Evolutionary conservation across 1,140 invertebrate genomes (phyloP), one percentile per base, ranked within the genome.

Genomic region (Trichonephila clavipes): DNA sequence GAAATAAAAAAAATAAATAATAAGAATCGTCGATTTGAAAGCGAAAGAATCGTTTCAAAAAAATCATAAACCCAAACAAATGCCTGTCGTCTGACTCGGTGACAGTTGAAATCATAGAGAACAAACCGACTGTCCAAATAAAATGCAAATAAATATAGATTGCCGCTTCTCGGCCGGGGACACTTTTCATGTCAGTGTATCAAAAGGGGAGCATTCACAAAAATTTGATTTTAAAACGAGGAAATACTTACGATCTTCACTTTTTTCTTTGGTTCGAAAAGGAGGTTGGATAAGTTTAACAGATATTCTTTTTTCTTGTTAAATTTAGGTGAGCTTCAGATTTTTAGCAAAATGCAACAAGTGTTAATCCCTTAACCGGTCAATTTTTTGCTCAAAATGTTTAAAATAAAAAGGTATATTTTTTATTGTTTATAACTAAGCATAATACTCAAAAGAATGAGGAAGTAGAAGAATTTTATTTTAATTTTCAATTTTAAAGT

Each of bases 61-160:
- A 59, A 85, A 85, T 85, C 83, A 85, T 85, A 85, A 85, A 85
- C n/a, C 89, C 89, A 90, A 82, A 90, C 89, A 90, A 90, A 90
- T 90, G 89, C 82, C 89, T 59, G 44, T 40, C 58, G 40, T 18
- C 59, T 44, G 44, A 82, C 51, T 69, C 72, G 89, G 58, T 90
- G 89, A 90, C 89, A 90, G 89, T 90, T 90, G 24, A 40, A 90
- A 90, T 90, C 89, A 82, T 61, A 90, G 69, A 90, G 89, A 90
- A 90, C 89, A 90, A 90, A 90, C 89, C 34, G 69, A 34, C 89
- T 90, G 89, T 90, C 89, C 51, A 90, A 90, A 90, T 90, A 90
- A 90, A 90, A 90, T 90, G 89, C 89, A 90, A 90, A 90, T 90
- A 82, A 82, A 82, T 90, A 90, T 90, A 62, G 72, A 90, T 90